Evolutionary conservation across 2,797 vertebrate species (phyloP).

Genomic region (Prunella strophiata): DNA sequence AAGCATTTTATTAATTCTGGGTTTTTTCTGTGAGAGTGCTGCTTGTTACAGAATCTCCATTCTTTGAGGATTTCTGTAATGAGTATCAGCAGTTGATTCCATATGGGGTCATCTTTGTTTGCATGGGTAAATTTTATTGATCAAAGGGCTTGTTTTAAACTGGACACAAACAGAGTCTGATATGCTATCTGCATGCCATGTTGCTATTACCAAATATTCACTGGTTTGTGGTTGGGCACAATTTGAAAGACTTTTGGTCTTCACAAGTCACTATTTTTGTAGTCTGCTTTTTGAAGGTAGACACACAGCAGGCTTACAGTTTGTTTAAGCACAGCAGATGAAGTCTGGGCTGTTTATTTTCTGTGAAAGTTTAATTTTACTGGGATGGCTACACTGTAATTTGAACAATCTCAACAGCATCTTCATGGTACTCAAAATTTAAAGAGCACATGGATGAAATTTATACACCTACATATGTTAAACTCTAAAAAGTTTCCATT

Average conservation of each 20-base stretch:
- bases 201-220: not conserved
- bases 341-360: not conserved
- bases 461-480: not conserved
- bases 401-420: not conserved
- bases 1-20: not conserved
- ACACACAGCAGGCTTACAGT: not conserved
- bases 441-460: not conserved
- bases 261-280: not conserved
- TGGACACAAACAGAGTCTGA: not conserved
- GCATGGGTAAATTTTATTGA: not conserved
- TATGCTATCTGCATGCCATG: not conserved
- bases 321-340: not conserved
- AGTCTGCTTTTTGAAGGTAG: not conserved
- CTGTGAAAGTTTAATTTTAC: not conserved
- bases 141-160: not conserved
- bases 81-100: not conserved
- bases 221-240: not conserved
- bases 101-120: not conserved
- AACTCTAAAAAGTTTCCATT: not conserved
- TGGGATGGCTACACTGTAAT: not conserved
- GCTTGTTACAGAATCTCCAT: not conserved
- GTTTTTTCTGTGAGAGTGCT: not conserved
- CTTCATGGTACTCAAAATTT: not conserved
- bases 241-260: not conserved
- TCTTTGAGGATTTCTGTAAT: accelerated